Percentiles rank a stretch among this genome's conserved stretches.
Conservation (phyloP, 2,888 invertebrate species). For the Drosophila macrospina region DNA sequence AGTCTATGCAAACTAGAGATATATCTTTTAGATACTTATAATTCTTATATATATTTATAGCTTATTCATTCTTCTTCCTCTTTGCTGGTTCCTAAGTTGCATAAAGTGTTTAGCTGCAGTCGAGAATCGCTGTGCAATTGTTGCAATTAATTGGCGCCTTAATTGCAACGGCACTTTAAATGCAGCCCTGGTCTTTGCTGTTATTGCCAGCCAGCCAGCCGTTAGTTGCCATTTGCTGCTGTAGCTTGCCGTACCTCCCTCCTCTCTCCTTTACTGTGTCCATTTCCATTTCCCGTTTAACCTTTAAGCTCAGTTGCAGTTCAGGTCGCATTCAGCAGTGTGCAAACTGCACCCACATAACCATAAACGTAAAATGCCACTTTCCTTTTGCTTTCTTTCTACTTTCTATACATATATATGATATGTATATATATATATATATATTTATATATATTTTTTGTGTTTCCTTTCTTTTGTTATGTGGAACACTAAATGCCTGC, state of each 20-base stretch:
- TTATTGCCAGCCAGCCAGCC: constrained; percentile 33
- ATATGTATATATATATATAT: no score
- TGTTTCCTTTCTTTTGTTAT: constrained; percentile 1
- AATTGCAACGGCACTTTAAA: constrained; percentile 27
- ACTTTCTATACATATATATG: no score
- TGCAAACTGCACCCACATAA: constrained; percentile 64
- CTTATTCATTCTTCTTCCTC: no score
- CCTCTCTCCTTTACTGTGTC: background rate
- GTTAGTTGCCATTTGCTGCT: constrained; percentile 57
- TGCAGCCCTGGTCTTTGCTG: constrained; percentile 41
- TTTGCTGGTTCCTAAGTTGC: no score
- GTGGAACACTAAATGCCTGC: constrained; percentile 55
- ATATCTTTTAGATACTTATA: background rate
- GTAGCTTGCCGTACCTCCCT: constrained; percentile 26
- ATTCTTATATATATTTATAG: no score
- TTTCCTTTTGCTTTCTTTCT: constrained; percentile 30
- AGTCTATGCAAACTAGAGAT: background rate
- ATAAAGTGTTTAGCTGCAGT: no score
- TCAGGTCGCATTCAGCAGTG: constrained; percentile 8
- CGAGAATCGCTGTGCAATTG: background rate
- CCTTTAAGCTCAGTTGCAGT: constrained; percentile 44
- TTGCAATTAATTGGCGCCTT: constrained; percentile 10
- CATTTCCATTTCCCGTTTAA: constrained; percentile 35
- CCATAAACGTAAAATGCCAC: constrained; percentile 72
- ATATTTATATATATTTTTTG: no score